Conservation (phyloP, 2,113 vertebrate genomes). For the Channa argus region DNA sequence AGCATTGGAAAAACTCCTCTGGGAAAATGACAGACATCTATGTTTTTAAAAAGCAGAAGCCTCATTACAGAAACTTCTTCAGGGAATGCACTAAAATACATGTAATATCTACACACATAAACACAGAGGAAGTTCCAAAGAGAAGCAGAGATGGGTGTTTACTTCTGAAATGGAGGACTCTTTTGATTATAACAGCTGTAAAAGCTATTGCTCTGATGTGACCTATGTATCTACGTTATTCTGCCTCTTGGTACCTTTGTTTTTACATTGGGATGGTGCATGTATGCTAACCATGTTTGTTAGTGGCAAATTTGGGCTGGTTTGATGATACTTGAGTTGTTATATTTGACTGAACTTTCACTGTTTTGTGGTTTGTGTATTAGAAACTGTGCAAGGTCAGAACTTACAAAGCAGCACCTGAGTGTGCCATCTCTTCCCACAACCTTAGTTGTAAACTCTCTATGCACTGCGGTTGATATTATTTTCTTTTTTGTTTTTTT, state of each 20-base stretch:
- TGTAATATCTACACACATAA: slow-evolving; percentile 40
- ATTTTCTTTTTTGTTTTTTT: slow-evolving; percentile 57
- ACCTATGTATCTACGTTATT: slow-evolving; percentile 36
- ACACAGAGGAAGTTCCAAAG: slow-evolving; percentile 61
- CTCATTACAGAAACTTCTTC: slow-evolving; percentile 62
- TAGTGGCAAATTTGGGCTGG: not conserved
- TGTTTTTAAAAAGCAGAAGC: slow-evolving; percentile 42
- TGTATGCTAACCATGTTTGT: not conserved
- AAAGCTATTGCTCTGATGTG: slow-evolving; percentile 36
- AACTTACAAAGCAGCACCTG: slow-evolving; percentile 13
- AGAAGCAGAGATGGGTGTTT: slow-evolving; percentile 44
- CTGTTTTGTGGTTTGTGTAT: not conserved
- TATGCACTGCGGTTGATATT: slow-evolving; percentile 79
- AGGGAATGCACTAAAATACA: slow-evolving; percentile 73
- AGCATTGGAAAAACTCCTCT: slow-evolving; percentile 39
- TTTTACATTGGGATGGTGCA: slow-evolving; percentile 26
- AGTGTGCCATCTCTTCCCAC: slow-evolving; percentile 34
- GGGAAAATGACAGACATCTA: slow-evolving; percentile 38
- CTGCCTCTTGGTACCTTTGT: slow-evolving; percentile 31
- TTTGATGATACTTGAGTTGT: slow-evolving; percentile 27
- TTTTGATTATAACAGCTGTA: slow-evolving; percentile 50
- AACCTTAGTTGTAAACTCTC: slow-evolving; percentile 60
- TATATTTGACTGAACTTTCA: slow-evolving; percentile 26
- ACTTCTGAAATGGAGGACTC: slow-evolving; percentile 49
- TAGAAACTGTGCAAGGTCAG: not conserved